Conservation (phyloP, 2,797 vertebrate species). For the Hafferia zeledoni region DNA sequence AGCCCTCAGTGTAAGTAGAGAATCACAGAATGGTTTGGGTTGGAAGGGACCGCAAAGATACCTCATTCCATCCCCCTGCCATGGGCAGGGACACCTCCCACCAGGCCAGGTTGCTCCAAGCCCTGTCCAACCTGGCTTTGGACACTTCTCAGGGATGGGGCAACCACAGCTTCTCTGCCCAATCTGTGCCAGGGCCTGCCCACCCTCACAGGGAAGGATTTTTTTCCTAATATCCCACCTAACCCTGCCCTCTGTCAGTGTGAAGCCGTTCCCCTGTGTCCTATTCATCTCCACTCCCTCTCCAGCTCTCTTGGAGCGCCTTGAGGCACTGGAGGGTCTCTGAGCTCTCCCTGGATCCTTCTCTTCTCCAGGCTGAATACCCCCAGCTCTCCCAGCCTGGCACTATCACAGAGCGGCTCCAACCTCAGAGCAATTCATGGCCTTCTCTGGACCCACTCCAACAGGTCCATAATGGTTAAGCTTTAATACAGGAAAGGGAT, state of each 20-base stretch:
- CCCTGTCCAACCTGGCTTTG: background rate
- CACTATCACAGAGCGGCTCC: background rate
- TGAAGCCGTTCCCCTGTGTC: background rate
- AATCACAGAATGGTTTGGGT: background rate
- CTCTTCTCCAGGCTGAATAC: background rate
- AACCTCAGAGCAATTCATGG: background rate
- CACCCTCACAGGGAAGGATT: background rate
- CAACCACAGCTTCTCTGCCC: background rate
- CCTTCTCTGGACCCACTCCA: background rate
- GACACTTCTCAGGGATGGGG: background rate
- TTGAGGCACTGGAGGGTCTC: background rate
- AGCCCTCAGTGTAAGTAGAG: background rate
- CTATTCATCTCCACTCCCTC: background rate
- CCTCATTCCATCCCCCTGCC: background rate
- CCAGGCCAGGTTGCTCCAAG: rapidly evolving
- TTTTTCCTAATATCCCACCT: background rate
- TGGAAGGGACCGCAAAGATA: background rate
- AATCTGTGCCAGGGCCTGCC: background rate
- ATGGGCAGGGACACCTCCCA: background rate
- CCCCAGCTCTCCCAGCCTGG: background rate
- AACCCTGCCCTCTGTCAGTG: background rate
- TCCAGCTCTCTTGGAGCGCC: background rate
- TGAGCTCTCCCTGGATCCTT: background rate
- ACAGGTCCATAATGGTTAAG: background rate
- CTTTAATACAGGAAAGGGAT: background rate